These are phyloP conservation scores for Hippocampus kuda DNA, from an alignment of 2,797 vertebrate species.

Conservation along the genomic window DNA sequence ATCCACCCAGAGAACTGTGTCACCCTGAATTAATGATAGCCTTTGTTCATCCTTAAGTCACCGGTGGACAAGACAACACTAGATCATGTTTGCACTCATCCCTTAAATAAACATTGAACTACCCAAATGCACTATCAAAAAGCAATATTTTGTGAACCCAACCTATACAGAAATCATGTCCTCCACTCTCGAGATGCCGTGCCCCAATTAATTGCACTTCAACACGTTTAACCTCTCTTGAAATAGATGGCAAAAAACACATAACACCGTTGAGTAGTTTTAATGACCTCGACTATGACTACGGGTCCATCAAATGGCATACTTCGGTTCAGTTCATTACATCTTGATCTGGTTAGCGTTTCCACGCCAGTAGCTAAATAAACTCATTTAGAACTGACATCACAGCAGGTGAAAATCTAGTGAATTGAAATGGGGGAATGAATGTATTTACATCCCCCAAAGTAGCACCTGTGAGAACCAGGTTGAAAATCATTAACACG, in stretches of 20 bases:
- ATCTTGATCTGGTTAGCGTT: too few species aligned
- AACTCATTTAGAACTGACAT: not conserved
- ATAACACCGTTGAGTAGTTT: not conserved
- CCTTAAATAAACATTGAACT: constrained; percentile 58
- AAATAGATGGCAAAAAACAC: not conserved
- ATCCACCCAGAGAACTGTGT: constrained; percentile 56
- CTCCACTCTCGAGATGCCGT: not conserved
- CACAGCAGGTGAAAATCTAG: not conserved
- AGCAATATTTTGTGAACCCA: not conserved
- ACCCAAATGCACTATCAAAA: constrained; percentile 8
- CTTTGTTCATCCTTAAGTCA: constrained; percentile 71
- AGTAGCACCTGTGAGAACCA: too few species aligned
- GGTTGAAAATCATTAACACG: too few species aligned
- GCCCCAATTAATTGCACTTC: not conserved
- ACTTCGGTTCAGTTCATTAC: not conserved
- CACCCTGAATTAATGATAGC: constrained; percentile 68
- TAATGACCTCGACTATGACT: not conserved
- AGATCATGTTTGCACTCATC: constrained; percentile 71
- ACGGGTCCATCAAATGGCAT: not conserved
- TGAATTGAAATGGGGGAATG: too few species aligned
- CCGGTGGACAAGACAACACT: constrained; percentile 62
- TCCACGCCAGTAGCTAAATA: too few species aligned
- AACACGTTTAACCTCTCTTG: not conserved
- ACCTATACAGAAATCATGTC: not conserved
- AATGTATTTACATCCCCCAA: too few species aligned